Evolutionary conservation across 2,113 vertebrate species (phyloP), one percentile per base, ranked within the genome.

Genomic region (Plotosus lineatus): DNA sequence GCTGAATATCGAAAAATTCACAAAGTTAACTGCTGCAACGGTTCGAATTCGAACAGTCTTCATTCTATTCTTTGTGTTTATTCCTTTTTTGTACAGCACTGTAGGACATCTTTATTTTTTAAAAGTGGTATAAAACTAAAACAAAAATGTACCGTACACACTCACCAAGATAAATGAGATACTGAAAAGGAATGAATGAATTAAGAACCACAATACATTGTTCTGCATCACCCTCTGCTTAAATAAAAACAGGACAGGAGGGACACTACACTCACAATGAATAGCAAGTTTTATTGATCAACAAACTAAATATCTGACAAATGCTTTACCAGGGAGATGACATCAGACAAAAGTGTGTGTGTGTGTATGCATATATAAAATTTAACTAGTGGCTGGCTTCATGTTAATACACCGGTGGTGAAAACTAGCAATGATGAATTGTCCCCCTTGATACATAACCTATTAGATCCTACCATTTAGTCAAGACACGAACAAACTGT

Each of bases 211-310:
- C 12, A 10, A 6, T 33, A 50, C 23, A 6, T 21, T 4, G 8
- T 19, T 4, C 48, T 55, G n/a, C 10, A 26, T 53, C 83, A 36
- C 7, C 76, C 82, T 4, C 51, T 71, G 76, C 19, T 31, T 44
- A 42, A 36, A 58, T 33, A 23, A 42, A 61, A 26, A 48, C 15
- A 50, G 69, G 15, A 69, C 23, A 77, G 11, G 23, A 33, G 3
- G 60, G n/a, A 71, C 14, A 1, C 21, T 71, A 69, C 56, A 48
- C 31, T 66, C 56, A 83, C 77, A 77, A 83, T 87, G 83, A 88
- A 88, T 83, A 84, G 81, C 83, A 87, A 84, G 80, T 92, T 87
- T 94, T 93, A 93, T 92, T 93, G 86, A 89, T 91, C 89, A 90
- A 84, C 82, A 56, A 91, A 92, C 89, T 90, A 84, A 91, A 89